These are phyloP conservation scores for Echiichthys vipera DNA, from an alignment of 2,797 vertebrate genomes.

Conservation along the genomic window DNA sequence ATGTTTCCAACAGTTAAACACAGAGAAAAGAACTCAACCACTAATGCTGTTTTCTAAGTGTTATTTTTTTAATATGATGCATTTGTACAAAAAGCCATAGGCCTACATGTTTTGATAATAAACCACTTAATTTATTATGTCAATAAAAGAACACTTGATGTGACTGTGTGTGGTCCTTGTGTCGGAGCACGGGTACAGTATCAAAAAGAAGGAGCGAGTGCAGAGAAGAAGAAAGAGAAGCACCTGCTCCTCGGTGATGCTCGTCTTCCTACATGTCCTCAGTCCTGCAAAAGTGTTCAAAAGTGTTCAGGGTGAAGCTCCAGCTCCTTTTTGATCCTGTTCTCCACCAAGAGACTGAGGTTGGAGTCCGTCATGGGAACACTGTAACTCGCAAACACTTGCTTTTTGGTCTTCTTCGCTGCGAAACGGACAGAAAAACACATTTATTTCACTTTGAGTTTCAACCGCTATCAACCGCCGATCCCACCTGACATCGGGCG, in stretches of 20 bases:
- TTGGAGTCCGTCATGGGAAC: slow-evolving; percentile 87
- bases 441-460: slow-evolving; percentile 1
- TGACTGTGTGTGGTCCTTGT: slow-evolving; percentile 38
- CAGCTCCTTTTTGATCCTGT: slow-evolving; percentile 95
- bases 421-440: slow-evolving; percentile 37
- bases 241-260: background rate
- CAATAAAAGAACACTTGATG: slow-evolving; percentile 82
- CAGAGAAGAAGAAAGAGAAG: background rate
- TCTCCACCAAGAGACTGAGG: slow-evolving; percentile 91
- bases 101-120: slow-evolving; percentile 85
- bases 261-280: background rate
- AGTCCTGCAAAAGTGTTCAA: slow-evolving; percentile 51
- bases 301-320: slow-evolving; percentile 92
- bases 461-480: no score
- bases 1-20: slow-evolving; percentile 69
- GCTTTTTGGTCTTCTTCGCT: slow-evolving; percentile 97
- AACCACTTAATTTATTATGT: slow-evolving; percentile 85
- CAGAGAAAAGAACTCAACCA: slow-evolving; percentile 56
- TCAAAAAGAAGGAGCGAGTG: background rate
- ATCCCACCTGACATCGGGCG: no score
- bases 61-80: slow-evolving; percentile 83
- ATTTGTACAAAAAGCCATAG: slow-evolving; percentile 86
- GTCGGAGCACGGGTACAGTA: slow-evolving; percentile 1
- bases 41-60: slow-evolving; percentile 80
- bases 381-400: slow-evolving; percentile 95